Conservation (phyloP, 2,113 vertebrate species). For the Plestiodon gilberti region DNA sequence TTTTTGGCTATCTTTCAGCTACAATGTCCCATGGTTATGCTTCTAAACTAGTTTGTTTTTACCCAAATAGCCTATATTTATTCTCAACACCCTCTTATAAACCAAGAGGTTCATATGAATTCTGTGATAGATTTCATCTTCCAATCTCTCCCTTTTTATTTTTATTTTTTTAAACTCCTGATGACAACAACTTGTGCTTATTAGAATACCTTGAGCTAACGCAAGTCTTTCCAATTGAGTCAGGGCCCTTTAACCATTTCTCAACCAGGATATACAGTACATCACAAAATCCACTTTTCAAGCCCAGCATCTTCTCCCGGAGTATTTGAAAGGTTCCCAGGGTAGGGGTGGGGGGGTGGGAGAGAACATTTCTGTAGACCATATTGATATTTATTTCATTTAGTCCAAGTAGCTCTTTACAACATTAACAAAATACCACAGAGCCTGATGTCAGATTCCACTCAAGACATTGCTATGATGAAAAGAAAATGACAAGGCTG, state of each 20-base stretch:
- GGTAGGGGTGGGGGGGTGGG: no score
- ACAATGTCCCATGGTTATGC: background rate
- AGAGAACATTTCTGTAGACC: conserved; percentile 22
- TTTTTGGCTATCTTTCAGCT: background rate
- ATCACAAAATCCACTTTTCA: conserved; percentile 15
- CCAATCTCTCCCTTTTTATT: background rate
- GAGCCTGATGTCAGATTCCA: conserved; percentile 28
- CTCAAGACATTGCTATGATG: conserved; percentile 23
- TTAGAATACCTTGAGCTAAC: background rate
- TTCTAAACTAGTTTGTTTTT: background rate
- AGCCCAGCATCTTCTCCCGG: background rate
- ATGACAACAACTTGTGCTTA: background rate
- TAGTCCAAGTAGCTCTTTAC: conserved; percentile 38
- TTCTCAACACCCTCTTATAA: background rate
- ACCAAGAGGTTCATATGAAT: background rate
- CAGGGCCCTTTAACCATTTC: conserved; percentile 28
- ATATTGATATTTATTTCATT: conserved; percentile 41
- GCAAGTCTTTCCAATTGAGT: background rate
- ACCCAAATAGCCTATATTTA: background rate
- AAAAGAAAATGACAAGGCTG: conserved; percentile 40
- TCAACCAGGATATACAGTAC: conserved; percentile 33
- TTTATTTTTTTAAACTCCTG: background rate
- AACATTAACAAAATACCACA: conserved; percentile 29
- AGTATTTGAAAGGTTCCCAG: conserved; percentile 11
- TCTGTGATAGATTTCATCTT: background rate